phyloP scores from a whole-genome alignment of 2,888 invertebrate species.

The Polydesmus complanatus region DNA sequence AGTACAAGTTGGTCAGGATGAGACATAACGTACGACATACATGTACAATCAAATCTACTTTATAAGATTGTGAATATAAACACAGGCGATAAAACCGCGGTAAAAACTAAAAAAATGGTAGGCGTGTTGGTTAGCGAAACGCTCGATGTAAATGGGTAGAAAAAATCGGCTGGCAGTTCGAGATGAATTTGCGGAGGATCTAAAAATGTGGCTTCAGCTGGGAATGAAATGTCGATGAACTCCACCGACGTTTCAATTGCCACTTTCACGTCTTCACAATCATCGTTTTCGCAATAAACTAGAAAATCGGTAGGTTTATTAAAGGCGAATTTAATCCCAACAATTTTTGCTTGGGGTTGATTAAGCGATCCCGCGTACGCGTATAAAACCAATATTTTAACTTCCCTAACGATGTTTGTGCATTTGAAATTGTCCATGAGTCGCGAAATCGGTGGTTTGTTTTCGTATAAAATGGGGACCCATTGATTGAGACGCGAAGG shows the following conservation, averaged over 20 bases:
- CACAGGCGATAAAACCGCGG: too few relatives aligned
- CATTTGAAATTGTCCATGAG: neutral
- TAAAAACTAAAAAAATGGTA: too few relatives aligned
- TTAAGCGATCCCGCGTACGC: constrained; percentile 7
- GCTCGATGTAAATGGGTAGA: constrained; percentile 15
- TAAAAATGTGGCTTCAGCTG: constrained; percentile 3
- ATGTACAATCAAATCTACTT: too few relatives aligned
- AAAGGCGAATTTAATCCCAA: constrained; percentile 5
- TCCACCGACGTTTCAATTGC: constrained; percentile 1
- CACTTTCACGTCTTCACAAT: constrained; percentile 1
- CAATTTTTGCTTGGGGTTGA: constrained; percentile 11
- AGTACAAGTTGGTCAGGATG: too few relatives aligned
- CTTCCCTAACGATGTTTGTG: constrained; percentile 3
- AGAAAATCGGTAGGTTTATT: neutral
- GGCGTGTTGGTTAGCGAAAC: too few relatives aligned
- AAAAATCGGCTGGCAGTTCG: constrained; percentile 12
- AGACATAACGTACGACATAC: too few relatives aligned
- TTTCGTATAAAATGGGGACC: constrained; percentile 7
- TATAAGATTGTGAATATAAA: too few relatives aligned
- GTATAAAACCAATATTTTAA: constrained; percentile 2
- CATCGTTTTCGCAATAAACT: neutral
- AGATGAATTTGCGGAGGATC: constrained; percentile 6
- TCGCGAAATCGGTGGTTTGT: neutral
- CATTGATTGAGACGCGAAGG: constrained; percentile 4
- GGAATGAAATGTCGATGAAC: constrained; percentile 11